Percentiles rank a stretch among this genome's conserved stretches.
These are phyloP conservation scores for Ctenosaura bakeri DNA, from an alignment of 2,797 vertebrate genomes.

Conservation along the genomic window DNA sequence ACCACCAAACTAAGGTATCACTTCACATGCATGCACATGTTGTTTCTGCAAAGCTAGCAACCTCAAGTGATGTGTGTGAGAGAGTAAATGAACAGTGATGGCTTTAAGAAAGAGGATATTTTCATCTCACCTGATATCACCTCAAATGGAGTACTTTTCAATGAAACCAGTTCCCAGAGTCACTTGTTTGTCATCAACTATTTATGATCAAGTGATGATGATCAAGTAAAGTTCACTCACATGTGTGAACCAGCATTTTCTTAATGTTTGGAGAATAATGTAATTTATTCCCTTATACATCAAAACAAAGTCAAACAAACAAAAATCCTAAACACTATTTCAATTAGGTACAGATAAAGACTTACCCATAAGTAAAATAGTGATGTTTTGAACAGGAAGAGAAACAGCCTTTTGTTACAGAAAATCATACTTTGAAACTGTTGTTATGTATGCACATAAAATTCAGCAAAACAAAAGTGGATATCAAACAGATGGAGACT, in stretches of 20 bases:
- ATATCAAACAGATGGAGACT: neutral
- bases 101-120: neutral
- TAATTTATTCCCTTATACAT: neutral
- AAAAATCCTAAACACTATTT: neutral
- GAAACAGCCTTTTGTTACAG: neutral
- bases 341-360: neutral
- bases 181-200: neutral
- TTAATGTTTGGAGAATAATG: neutral
- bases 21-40: neutral
- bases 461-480: neutral
- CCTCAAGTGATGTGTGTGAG: neutral
- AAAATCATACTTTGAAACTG: neutral
- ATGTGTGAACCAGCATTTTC: neutral
- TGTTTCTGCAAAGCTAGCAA: neutral
- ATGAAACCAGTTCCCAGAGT: neutral
- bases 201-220: neutral
- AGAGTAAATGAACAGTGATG: neutral
- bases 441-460: neutral
- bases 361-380: neutral
- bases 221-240: neutral
- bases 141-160: neutral
- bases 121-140: neutral
- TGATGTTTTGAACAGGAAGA: neutral
- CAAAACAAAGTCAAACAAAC: neutral
- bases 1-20: neutral